Base-by-base conservation (phyloP, 1,140 invertebrate species). In the Neomicropteryx cornuta region DNA sequence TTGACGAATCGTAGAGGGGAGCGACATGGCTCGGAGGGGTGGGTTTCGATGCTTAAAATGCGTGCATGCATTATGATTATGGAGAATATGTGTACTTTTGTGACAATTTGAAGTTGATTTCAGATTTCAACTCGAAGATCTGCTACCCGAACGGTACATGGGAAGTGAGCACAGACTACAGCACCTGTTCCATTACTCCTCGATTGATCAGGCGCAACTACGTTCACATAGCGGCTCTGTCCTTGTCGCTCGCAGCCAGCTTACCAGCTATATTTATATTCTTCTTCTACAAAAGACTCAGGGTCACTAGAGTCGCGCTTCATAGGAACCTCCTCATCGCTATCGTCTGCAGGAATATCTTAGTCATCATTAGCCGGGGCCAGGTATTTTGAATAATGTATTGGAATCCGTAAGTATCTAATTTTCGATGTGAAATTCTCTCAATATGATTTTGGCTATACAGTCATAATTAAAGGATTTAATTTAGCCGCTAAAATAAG, bases 231-330 rank as follows among this genome's bases (percentile, higher is more conserved):
- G 57, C 52, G 2, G 50, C 65, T 24, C 50, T 75, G 3, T 44
- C 55, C 0, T 48, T 70, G 18, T 68, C 70, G 11, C 57, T 64
- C 5, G 52, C 45, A 0, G 50, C 66, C n/a, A 64, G 62, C 24
- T 31, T 71, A n/a, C 73, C 73, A 2, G 70, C 72, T 2, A 54
- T 73, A 5, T 45, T 66, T 20, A 63, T 76, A 6, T 72, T 74
- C 47, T 56, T 66, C 37, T 53, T 55, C 41, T 73, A 69, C 44
- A 62, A 60, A 27, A 49, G 62, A 19, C 53, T 75, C 18, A 49
- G 68, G 10, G 57, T 63, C 5, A 60, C 58, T 2, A 54, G 70
- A 29, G 56, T 74, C 0, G 58, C 60, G 3, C 46, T 76, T n/a
- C 70, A 75, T 39, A 55, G 73, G 27, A 75, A 73, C 49, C 45